A percentile compares a stretch with the other conserved stretches of the same genome.
These are phyloP conservation scores for Ptiloglossa arizonensis DNA, from an alignment of 1,140 invertebrate species.

Conservation along the genomic window DNA sequence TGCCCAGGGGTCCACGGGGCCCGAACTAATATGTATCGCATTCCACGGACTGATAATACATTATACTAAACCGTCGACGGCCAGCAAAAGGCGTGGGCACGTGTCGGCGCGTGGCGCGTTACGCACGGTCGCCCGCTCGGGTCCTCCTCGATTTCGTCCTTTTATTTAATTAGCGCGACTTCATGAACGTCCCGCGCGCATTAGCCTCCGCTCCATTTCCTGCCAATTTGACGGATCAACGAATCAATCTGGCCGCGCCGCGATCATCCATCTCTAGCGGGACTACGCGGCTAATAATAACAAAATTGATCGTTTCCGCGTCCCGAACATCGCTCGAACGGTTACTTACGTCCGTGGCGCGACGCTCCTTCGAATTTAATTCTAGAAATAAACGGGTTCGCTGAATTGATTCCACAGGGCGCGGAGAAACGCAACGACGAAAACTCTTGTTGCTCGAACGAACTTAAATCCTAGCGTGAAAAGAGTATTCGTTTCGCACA, in stretches of 20 bases:
- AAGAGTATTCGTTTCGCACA: too few relatives aligned
- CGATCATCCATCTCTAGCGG: neutral
- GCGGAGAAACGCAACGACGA: too few relatives aligned
- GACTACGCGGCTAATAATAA: conserved; percentile 21
- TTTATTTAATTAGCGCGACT: conserved; percentile 80
- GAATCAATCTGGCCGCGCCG: conserved; percentile 36
- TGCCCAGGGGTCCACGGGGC: conserved; percentile 54
- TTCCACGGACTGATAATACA: conserved; percentile 69
- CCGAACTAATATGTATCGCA: conserved; percentile 51
- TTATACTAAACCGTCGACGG: conserved; percentile 60
- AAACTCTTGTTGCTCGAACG: too few relatives aligned
- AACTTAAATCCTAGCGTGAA: too few relatives aligned
- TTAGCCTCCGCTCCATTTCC: conserved; percentile 57
- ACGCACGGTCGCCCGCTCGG: conserved; percentile 26
- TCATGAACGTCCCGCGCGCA: conserved; percentile 48
- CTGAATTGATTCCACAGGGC: too few relatives aligned
- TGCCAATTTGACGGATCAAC: conserved; percentile 57
- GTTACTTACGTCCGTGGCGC: too few relatives aligned
- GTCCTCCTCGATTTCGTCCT: conserved; percentile 67
- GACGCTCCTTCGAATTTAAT: too few relatives aligned
- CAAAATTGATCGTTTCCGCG: conserved; percentile 3
- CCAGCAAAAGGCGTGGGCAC: conserved; percentile 56
- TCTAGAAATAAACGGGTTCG: too few relatives aligned
- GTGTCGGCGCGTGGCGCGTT: conserved; percentile 69
- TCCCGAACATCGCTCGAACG: neutral